Base-by-base conservation (phyloP, 2,113 vertebrate species). In the Micromys minutus region DNA sequence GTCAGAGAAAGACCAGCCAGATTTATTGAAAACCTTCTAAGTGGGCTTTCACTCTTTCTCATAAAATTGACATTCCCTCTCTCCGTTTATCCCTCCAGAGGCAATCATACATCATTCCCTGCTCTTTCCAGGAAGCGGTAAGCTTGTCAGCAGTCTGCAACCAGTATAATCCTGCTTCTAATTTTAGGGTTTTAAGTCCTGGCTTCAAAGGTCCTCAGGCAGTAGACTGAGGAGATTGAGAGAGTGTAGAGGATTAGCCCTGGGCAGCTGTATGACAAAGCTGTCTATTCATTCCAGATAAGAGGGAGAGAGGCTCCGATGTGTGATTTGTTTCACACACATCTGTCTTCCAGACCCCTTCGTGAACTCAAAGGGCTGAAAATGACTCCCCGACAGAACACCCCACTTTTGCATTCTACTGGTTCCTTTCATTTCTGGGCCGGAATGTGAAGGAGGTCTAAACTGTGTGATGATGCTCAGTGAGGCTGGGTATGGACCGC, bases 171-270 rank as follows among this genome's bases (percentile, higher is more conserved):
- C 98, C 97, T 96, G 93, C 87, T 98, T 98, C 98, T 98, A 98
- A 98, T 98, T 99, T 98, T 99, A 98, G 98, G 79, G 94, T 94
- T 95, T 85, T 98, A 98, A 98, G 96, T 97, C 98, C 93, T 94
- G 89, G 98, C 98, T 98, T 98, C 98, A 97, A 97, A 97, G 98
- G 93, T 96, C 97, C 96, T 72, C 47, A 96, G 96, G 97, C 98
- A 97, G 98, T 94, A 95, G 97, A 98, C 97, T 98, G 98, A 98
- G 98, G 98, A 98, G 98, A 98, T 98, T 98, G 98, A 98, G 93
- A 97, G 98, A 98, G 97, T 98, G 98, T 97, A 97, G 97, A 97
- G 98, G 98, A 98, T 99, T 98, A 98, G 97, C 96, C 59, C 97
- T 95, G 95, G 97, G 96, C 96, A 97, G 95, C 98, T 98, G 94